A percentile compares a stretch with the other conserved stretches of the same genome.
Evolutionary conservation across 2,113 vertebrate species (phyloP).

Genomic region (Halichoerus grypus): DNA sequence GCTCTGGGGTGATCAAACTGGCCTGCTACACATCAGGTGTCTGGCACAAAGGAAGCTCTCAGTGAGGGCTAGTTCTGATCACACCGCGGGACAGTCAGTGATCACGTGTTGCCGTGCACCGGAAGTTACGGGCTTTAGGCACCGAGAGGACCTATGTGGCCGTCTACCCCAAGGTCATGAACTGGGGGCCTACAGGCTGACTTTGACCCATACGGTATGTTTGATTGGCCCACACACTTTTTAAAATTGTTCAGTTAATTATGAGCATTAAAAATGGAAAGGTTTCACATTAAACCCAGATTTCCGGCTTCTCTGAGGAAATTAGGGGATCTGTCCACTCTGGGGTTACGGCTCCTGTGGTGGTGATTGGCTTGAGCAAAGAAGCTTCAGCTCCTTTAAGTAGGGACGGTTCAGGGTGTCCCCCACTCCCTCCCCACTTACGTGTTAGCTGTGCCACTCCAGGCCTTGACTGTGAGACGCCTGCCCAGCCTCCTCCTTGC

Average conservation of each 20-base stretch:
- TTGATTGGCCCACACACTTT: background rate
- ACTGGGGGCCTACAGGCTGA: background rate
- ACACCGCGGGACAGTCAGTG: background rate
- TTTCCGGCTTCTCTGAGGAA: background rate
- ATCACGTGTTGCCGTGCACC: fast-evolving
- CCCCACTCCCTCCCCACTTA: fast-evolving
- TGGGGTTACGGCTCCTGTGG: background rate
- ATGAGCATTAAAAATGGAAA: background rate
- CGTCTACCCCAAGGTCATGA: background rate
- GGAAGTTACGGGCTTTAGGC: background rate
- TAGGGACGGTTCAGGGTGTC: too few relatives aligned
- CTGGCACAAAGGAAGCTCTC: background rate
- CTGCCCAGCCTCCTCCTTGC: background rate
- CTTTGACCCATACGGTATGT: background rate
- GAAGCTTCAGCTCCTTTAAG: background rate
- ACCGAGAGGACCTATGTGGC: background rate
- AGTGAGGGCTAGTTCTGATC: too few relatives aligned
- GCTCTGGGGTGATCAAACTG: background rate
- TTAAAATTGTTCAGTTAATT: background rate
- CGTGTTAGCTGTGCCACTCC: background rate
- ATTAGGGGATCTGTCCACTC: background rate
- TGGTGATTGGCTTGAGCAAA: fast-evolving
- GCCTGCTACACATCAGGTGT: background rate
- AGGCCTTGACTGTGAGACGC: background rate
- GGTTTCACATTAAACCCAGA: background rate